phyloP scores from a whole-genome alignment of 92 coral and sea anemone species.

The Galaxea fascicularis region DNA sequence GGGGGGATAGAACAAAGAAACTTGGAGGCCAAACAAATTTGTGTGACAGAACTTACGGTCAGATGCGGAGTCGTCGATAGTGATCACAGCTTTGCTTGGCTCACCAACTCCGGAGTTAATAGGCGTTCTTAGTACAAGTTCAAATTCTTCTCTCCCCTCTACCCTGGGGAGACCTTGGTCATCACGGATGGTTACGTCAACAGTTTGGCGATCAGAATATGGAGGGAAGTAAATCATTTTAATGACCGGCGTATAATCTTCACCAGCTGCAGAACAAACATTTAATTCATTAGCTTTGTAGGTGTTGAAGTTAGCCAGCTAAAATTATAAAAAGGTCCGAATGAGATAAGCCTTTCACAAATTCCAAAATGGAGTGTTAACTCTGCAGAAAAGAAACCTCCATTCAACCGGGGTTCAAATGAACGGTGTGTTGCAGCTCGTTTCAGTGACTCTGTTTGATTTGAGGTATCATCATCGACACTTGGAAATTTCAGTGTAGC shows the following conservation, averaged over 20 bases:
- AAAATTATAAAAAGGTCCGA: no score
- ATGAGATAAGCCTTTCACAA: no score
- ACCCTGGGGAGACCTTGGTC: slow-evolving; percentile 91
- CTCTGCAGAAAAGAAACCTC: no score
- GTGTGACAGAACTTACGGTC: slow-evolving; percentile 78
- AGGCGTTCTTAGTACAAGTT: slow-evolving; percentile 89
- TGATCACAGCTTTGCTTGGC: slow-evolving; percentile 62
- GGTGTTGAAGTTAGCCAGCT: neutral
- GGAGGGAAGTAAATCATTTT: slow-evolving; percentile 86
- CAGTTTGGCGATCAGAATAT: slow-evolving; percentile 64
- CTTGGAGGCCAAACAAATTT: neutral
- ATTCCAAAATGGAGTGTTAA: no score
- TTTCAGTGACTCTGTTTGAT: no score
- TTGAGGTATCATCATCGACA: no score
- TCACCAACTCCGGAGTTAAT: slow-evolving; percentile 78
- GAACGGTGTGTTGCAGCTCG: no score
- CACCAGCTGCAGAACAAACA: slow-evolving; percentile 66
- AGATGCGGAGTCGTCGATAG: slow-evolving; percentile 82
- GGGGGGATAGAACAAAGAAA: neutral
- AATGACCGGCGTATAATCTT: slow-evolving; percentile 91
- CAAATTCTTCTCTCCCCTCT: slow-evolving; percentile 86
- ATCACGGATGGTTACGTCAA: slow-evolving; percentile 85
- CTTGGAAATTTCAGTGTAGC: no score
- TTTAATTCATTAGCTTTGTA: neutral
- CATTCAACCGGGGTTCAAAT: no score